Evolutionary conservation across 2,888 invertebrate species (phyloP).

Genomic region (Andrena chrysosceles): DNA sequence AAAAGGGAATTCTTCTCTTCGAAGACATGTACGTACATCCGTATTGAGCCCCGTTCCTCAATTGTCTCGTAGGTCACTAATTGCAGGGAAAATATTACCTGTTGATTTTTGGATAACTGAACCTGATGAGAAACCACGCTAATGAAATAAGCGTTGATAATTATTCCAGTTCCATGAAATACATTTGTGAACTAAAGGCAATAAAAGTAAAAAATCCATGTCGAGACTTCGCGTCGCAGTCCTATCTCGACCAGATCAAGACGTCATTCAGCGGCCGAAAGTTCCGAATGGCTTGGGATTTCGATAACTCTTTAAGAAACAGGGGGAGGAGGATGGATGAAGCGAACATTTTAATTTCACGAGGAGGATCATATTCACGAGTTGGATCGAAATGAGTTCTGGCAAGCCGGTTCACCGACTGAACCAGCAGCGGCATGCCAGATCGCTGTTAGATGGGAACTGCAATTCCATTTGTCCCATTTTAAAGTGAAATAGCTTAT

Average conservation of each 20-base stretch:
- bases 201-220: conserved; percentile 13
- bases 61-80: conserved; percentile 27
- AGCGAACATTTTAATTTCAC: conserved; percentile 69
- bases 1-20: conserved; percentile 48
- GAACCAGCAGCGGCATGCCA: conserved; percentile 48
- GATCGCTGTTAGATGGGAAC: conserved; percentile 54
- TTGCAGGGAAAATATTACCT: conserved; percentile 9
- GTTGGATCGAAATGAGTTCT: conserved; percentile 59
- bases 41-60: conserved; percentile 13
- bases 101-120: conserved; percentile 18
- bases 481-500: conserved; percentile 80
- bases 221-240: conserved; percentile 18
- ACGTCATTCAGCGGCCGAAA: conserved; percentile 15
- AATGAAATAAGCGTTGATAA: no score
- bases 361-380: conserved; percentile 71
- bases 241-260: conserved; percentile 35
- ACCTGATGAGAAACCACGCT: not conserved
- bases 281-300: conserved; percentile 39
- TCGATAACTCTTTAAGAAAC: conserved; percentile 47
- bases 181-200: not conserved
- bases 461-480: conserved; percentile 80
- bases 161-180: not conserved
- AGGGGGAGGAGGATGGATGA: conserved; percentile 31
- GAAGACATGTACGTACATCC: not conserved
- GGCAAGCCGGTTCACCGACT: conserved; percentile 39